phyloP scores from a whole-genome alignment of 1,140 invertebrate genomes.

The Aphelinus certus region DNA sequence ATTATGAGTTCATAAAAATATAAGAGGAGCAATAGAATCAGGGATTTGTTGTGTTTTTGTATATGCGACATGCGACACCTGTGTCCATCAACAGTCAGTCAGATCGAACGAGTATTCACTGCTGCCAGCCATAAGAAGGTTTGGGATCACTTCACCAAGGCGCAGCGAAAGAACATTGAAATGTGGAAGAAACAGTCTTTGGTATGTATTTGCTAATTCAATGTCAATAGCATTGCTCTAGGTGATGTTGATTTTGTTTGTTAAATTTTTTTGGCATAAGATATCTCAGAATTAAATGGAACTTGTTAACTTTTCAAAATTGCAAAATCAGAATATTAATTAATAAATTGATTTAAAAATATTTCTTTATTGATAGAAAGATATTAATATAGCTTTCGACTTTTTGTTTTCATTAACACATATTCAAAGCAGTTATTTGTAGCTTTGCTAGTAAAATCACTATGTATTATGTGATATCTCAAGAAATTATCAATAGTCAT shows the following conservation, averaged over 20 bases:
- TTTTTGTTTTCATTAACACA: too few relatives aligned
- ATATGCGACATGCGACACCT: conserved; percentile 63
- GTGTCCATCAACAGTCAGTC: conserved; percentile 84
- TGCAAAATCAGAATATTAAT: too few relatives aligned
- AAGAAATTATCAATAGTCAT: too few relatives aligned
- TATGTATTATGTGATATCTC: too few relatives aligned
- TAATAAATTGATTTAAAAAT: too few relatives aligned
- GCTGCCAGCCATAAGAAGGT: conserved; percentile 95
- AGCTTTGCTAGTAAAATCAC: too few relatives aligned
- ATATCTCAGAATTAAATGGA: too few relatives aligned
- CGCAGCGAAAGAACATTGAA: conserved; percentile 97
- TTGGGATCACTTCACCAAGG: conserved; percentile 99
- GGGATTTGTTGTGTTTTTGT: conserved; percentile 67
- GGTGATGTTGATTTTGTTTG: conserved; percentile 29
- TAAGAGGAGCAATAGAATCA: conserved; percentile 55
- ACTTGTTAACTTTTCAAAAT: too few relatives aligned
- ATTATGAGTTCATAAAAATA: conserved; percentile 39
- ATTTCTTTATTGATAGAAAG: too few relatives aligned
- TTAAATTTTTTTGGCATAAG: conserved; percentile 2
- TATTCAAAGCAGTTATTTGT: too few relatives aligned
- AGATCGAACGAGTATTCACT: conserved; percentile 96
- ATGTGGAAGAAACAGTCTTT: conserved; percentile 95
- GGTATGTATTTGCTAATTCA: conserved; percentile 78
- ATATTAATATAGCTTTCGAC: too few relatives aligned
- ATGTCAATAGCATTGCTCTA: conserved; percentile 48